Evolutionary conservation across 2,888 invertebrate genomes (phyloP).

Genomic region (Apotomis betuletana): DNA sequence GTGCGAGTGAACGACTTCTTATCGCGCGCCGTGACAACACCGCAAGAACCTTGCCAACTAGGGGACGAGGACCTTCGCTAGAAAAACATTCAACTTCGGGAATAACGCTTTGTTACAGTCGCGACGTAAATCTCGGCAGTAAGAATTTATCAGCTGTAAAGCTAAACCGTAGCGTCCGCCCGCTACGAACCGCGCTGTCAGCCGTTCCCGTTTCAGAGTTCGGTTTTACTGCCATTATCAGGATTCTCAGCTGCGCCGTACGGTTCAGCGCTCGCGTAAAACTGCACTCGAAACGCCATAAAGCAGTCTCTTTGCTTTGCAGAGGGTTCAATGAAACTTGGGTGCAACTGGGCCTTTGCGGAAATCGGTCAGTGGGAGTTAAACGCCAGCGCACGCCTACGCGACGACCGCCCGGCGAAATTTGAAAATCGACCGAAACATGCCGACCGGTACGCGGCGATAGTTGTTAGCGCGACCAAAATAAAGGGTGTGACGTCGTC

Average conservation of each 20-base stretch:
- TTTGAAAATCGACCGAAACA: conserved; percentile 43
- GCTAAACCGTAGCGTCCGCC: conserved; percentile 24
- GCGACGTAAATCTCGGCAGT: conserved; percentile 19
- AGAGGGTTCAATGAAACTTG: conserved; percentile 60
- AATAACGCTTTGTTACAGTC: conserved; percentile 22
- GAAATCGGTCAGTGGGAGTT: conserved; percentile 43
- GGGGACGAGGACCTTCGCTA: conserved; percentile 32
- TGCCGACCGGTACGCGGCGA: conserved; percentile 44
- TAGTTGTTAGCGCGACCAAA: conserved; percentile 50
- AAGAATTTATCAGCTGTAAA: conserved; percentile 45
- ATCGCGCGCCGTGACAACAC: conserved; percentile 71
- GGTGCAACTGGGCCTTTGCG: conserved; percentile 51
- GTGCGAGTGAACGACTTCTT: conserved; percentile 77
- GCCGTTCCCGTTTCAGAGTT: conserved; percentile 31
- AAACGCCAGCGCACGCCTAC: conserved; percentile 47
- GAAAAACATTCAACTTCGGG: conserved; percentile 20
- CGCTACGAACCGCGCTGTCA: conserved; percentile 18
- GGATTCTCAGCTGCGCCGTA: conserved; percentile 42
- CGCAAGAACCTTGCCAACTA: conserved; percentile 57
- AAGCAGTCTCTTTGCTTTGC: conserved; percentile 48
- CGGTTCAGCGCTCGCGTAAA: conserved; percentile 46
- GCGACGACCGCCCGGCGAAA: conserved; percentile 36
- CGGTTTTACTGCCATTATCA: conserved; percentile 24
- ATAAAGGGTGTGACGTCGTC: conserved; percentile 48
- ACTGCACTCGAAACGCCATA: conserved; percentile 57